Percentiles rank a stretch among this genome's conserved stretches.
These are phyloP conservation scores for Alviniconcha marisindica DNA, from an alignment of 1,140 invertebrate species.

Conservation along the genomic window DNA sequence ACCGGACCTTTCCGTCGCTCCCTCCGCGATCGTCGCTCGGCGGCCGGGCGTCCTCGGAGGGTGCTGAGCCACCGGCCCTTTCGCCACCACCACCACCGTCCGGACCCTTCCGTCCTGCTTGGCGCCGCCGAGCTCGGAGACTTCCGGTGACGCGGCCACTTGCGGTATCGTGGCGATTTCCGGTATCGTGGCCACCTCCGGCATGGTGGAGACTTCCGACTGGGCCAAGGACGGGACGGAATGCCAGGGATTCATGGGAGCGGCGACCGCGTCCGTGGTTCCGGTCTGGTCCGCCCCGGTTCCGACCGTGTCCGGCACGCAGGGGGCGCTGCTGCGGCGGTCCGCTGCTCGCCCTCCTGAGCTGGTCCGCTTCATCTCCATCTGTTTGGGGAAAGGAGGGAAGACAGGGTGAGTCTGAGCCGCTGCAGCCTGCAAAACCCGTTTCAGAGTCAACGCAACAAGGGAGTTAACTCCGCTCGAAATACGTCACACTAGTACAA, in stretches of 20 bases:
- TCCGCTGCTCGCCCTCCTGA: not conserved
- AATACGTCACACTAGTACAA: no score
- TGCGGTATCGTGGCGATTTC: not conserved
- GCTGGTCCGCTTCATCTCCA: no score
- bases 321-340: conserved; percentile 11
- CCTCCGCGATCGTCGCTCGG: conserved; percentile 6
- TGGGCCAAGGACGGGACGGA: not conserved
- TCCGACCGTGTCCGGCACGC: not conserved
- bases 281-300: not conserved
- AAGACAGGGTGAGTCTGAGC: no score
- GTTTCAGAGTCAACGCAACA: no score
- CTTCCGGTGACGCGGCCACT: not conserved
- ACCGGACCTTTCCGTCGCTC: not conserved
- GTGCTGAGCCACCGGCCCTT: not conserved
- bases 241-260: not conserved
- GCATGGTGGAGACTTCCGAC: not conserved
- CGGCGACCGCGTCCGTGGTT: not conserved
- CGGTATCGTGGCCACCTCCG: not conserved
- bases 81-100: no score
- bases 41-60: not conserved
- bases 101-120: no score
- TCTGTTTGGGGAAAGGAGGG: no score
- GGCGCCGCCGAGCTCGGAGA: no score
- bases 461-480: no score
- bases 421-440: no score